Evolutionary conservation across 2,888 invertebrate genomes (phyloP).

Genomic region (Galerucella calmariensis): DNA sequence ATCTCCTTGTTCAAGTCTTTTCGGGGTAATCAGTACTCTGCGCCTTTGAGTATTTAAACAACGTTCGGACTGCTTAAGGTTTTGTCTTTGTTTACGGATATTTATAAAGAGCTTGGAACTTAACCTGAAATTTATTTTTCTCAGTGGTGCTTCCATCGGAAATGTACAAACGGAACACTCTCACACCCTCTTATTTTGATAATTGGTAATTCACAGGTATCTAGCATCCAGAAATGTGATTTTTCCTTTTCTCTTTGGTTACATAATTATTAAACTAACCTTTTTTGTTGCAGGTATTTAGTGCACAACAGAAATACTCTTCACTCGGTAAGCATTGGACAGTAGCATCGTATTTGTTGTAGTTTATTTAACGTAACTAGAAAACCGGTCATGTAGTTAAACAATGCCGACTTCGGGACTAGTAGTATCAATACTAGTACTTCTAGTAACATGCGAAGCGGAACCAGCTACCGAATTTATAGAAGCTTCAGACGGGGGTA

Average conservation of each 20-base stretch:
- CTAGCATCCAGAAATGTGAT: too few relatives aligned
- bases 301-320: not conserved
- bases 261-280: not conserved
- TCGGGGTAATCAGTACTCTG: too few relatives aligned
- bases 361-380: not conserved
- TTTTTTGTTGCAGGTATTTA: not conserved
- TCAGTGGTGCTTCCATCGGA: too few relatives aligned
- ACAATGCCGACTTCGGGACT: constrained; percentile 43
- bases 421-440: constrained; percentile 55
- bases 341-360: not conserved
- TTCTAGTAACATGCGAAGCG: constrained; percentile 57
- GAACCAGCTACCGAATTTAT: constrained; percentile 69
- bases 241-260: not conserved
- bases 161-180: too few relatives aligned
- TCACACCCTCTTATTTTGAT: too few relatives aligned
- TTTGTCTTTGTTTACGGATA: too few relatives aligned
- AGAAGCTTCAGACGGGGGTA: constrained; percentile 80
- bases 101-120: too few relatives aligned
- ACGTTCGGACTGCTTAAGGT: too few relatives aligned
- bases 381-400: constrained; percentile 33
- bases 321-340: not conserved
- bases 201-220: too few relatives aligned
- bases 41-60: too few relatives aligned
- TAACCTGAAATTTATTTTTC: too few relatives aligned
- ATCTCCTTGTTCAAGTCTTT: too few relatives aligned